Conservation (phyloP, 2,797 vertebrate genomes). For the Denticeps clupeoides region DNA sequence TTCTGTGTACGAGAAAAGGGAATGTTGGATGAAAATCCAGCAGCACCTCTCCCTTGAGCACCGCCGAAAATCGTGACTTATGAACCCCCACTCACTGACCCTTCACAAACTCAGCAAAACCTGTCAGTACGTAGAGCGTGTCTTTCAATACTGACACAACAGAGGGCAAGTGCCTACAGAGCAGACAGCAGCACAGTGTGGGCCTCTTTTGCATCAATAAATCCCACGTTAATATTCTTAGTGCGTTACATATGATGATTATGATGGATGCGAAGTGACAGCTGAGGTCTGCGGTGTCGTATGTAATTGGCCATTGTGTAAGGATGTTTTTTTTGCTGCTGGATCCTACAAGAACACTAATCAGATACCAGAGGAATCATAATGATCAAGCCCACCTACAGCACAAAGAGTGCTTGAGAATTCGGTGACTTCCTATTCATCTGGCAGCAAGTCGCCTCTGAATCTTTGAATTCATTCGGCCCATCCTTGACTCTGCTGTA, state of each 20-base stretch:
- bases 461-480: conserved; percentile 7
- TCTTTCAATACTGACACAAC: conserved; percentile 12
- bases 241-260: conserved; percentile 24
- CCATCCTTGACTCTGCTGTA: conserved; percentile 1
- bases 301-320: conserved; percentile 28
- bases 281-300: conserved; percentile 28
- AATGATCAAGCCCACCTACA: conserved; percentile 26
- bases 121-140: neutral
- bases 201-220: conserved; percentile 33
- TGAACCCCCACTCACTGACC: conserved; percentile 1
- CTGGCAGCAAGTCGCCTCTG: too few species aligned
- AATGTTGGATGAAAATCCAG: too few species aligned
- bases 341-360: conserved; percentile 16
- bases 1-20: too few species aligned
- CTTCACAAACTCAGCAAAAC: neutral
- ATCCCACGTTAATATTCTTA: conserved; percentile 39
- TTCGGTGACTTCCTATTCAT: too few species aligned
- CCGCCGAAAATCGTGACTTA: neutral
- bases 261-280: conserved; percentile 36
- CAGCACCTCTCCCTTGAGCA: too few species aligned
- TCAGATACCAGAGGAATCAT: conserved; percentile 25
- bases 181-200: neutral
- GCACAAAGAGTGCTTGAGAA: neutral
- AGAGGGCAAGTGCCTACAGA: conserved; percentile 6
- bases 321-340: conserved; percentile 21